These are phyloP conservation scores for Ivindomyrus marchei DNA, from an alignment of 2,113 vertebrate genomes.

Conservation along the genomic window DNA sequence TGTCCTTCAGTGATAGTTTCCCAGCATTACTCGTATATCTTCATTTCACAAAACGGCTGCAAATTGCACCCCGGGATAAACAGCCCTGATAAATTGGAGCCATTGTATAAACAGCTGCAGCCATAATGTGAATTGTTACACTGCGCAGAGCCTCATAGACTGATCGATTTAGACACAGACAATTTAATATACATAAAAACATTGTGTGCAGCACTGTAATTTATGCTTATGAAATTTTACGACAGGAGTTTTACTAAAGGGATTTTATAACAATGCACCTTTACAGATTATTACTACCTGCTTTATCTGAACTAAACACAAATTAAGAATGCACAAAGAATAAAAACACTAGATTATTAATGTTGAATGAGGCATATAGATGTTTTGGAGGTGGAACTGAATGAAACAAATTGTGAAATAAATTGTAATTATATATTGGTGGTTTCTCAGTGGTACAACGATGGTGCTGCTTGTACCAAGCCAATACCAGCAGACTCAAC, in stretches of 20 bases:
- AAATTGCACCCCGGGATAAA: slow-evolving; percentile 44
- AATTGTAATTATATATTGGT: not conserved
- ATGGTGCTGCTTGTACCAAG: not conserved
- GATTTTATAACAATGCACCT: not conserved
- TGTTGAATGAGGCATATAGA: not conserved
- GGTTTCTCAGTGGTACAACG: not conserved
- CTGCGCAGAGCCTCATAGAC: slow-evolving; percentile 22
- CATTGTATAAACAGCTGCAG: slow-evolving; percentile 43
- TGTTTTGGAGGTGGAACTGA: not conserved
- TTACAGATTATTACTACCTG: not conserved
- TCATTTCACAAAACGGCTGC: slow-evolving; percentile 43
- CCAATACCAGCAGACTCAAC: not conserved
- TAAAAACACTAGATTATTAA: not conserved
- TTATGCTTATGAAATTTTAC: slow-evolving; percentile 43
- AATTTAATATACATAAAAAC: slow-evolving; percentile 44
- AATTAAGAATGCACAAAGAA: not conserved
- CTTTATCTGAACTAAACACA: not conserved
- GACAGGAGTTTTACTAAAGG: slow-evolving; percentile 28
- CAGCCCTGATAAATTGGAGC: slow-evolving; percentile 48
- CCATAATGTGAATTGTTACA: slow-evolving; percentile 30
- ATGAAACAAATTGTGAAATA: not conserved
- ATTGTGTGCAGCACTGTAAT: slow-evolving; percentile 33
- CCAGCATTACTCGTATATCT: slow-evolving; percentile 37
- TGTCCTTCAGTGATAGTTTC: not conserved
- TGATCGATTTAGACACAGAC: slow-evolving; percentile 46